Percentiles rank a stretch among this genome's conserved stretches.
Conservation (phyloP, 2,113 vertebrate species). For the Microtus ochrogaster region DNA sequence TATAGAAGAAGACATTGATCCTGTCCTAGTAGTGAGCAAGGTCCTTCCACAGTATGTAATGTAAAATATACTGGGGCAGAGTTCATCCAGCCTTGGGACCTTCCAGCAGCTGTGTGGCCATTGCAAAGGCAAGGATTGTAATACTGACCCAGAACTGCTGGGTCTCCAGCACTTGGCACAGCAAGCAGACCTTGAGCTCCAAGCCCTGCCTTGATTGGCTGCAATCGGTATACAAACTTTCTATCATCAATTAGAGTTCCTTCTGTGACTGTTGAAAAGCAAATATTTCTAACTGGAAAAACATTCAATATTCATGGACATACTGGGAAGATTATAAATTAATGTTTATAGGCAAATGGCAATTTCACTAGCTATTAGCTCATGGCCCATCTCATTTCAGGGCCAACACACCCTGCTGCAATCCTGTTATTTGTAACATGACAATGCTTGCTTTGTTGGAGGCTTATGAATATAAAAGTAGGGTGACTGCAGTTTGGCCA, state of each 20-base stretch:
- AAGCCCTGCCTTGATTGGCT: not conserved
- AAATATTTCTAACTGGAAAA: not conserved
- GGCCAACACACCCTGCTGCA: not conserved
- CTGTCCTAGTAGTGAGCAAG: not conserved
- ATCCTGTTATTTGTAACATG: not conserved
- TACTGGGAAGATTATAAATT: not conserved
- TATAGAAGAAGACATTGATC: not conserved
- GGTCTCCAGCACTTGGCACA: not conserved
- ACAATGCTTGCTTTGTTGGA: not conserved
- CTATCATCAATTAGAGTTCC: not conserved
- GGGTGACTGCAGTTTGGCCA: not conserved
- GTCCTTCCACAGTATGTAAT: not conserved
- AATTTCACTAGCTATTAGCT: not conserved
- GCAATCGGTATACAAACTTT: not conserved
- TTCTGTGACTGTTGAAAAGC: not conserved
- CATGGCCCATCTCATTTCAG: not conserved
- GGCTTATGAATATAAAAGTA: not conserved
- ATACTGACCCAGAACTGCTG: not conserved
- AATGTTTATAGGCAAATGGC: not conserved
- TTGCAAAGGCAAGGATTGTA: not conserved
- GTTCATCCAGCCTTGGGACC: not conserved
- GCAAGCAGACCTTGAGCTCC: not conserved
- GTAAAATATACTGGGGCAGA: not conserved
- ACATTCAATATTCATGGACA: not conserved
- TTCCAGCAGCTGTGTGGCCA: not conserved